These are phyloP conservation scores for Leptodactylus fallax DNA, from an alignment of 2,797 vertebrate genomes.

Conservation along the genomic window DNA sequence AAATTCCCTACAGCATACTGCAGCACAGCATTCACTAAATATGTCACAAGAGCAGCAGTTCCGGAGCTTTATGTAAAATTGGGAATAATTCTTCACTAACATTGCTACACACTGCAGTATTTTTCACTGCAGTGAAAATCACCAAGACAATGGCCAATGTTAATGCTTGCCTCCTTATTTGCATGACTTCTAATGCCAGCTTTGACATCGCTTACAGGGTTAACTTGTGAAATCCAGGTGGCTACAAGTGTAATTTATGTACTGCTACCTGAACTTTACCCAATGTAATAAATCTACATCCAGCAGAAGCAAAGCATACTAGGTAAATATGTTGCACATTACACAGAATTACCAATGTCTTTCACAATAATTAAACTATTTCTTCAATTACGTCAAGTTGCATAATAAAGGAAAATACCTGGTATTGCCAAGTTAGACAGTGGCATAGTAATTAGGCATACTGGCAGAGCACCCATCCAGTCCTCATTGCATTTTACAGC, in stretches of 20 bases:
- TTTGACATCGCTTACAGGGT: neutral
- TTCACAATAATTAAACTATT: neutral
- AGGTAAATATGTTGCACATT: neutral
- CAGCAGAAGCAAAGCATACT: neutral
- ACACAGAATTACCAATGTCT: neutral
- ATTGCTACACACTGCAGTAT: neutral
- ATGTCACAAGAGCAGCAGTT: neutral
- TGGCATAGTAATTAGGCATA: constrained; percentile 24
- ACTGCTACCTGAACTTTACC: neutral
- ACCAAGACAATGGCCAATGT: neutral
- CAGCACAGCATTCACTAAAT: neutral
- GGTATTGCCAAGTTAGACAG: constrained; percentile 59
- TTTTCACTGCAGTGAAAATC: neutral
- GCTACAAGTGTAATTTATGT: neutral
- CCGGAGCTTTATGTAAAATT: neutral
- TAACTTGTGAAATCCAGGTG: neutral
- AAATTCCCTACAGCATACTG: too few relatives aligned
- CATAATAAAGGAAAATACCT: constrained; percentile 27
- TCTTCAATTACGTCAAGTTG: neutral
- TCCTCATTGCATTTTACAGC: constrained; percentile 46
- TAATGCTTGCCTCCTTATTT: neutral
- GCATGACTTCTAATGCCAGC: neutral
- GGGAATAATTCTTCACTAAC: neutral
- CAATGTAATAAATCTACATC: neutral
- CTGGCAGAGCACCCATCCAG: constrained; percentile 55